A percentile compares a stretch with the other conserved stretches of the same genome.
Conservation (phyloP, 2,797 vertebrate species). For the Siniperca scherzeri region DNA sequence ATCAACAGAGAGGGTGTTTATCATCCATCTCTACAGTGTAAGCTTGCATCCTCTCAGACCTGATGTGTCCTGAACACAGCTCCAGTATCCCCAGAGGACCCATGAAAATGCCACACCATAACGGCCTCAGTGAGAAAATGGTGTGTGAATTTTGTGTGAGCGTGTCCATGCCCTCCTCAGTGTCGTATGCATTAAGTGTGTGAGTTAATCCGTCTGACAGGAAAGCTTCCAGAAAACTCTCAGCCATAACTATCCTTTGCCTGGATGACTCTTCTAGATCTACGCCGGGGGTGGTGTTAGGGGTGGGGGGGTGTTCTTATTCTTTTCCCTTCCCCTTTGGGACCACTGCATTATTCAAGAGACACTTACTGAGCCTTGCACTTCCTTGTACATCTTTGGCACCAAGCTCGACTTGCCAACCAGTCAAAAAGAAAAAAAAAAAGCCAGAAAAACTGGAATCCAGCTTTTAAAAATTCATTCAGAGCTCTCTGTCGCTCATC, state of each 20-base stretch:
- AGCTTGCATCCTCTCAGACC: conserved; percentile 24
- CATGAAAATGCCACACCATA: conserved; percentile 58
- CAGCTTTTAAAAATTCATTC: conserved; percentile 82
- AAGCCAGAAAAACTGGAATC: conserved; percentile 64
- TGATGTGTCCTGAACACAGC: conserved; percentile 37
- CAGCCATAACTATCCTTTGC: conserved; percentile 56
- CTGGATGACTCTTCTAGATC: conserved; percentile 60
- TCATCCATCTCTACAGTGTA: conserved; percentile 14
- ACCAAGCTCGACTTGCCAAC: conserved; percentile 78
- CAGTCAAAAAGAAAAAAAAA: conserved; percentile 54
- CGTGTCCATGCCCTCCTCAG: not conserved
- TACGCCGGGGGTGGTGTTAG: conserved; percentile 8
- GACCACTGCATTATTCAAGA: conserved; percentile 85
- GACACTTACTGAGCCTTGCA: conserved; percentile 85
- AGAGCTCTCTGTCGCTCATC: conserved; percentile 72
- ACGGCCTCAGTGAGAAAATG: conserved; percentile 48
- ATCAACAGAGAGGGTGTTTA: conserved; percentile 23
- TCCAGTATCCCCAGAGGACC: conserved; percentile 40
- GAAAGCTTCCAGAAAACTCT: conserved; percentile 51
- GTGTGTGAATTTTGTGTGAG: conserved; percentile 20
- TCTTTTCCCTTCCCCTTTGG: conserved; percentile 61
- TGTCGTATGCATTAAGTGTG: conserved; percentile 28
- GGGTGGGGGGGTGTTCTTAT: conserved; percentile 28
- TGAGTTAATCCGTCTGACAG: conserved; percentile 58
- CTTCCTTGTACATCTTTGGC: conserved; percentile 82